Conservation (phyloP, 1,140 invertebrate genomes). For the Leptinotarsa defecta region DNA sequence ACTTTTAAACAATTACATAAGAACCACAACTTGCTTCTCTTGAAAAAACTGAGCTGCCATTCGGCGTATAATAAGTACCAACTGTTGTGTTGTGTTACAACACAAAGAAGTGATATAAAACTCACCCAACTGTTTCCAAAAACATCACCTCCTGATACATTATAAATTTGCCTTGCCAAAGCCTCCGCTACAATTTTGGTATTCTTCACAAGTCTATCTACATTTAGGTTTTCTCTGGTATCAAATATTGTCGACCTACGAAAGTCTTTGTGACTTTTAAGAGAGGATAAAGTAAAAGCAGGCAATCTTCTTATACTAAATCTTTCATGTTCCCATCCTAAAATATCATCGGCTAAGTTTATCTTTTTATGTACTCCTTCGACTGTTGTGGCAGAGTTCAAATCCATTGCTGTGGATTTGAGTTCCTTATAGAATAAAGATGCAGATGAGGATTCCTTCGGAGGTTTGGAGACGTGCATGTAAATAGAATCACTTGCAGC, state of each 20-base stretch:
- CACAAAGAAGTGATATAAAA: slow-evolving; percentile 10
- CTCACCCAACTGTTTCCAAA: slow-evolving; percentile 75
- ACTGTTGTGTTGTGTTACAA: too few relatives aligned
- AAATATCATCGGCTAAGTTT: slow-evolving; percentile 88
- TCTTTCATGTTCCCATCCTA: slow-evolving; percentile 95
- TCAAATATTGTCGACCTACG: slow-evolving; percentile 68
- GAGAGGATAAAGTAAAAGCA: slow-evolving; percentile 40
- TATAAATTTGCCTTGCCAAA: slow-evolving; percentile 84
- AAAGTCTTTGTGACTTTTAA: slow-evolving; percentile 68
- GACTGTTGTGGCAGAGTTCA: slow-evolving; percentile 63
- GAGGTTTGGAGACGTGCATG: slow-evolving; percentile 96
- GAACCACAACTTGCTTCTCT: too few relatives aligned
- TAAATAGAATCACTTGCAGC: slow-evolving; percentile 71
- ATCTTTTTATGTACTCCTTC: slow-evolving; percentile 95
- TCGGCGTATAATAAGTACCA: too few relatives aligned
- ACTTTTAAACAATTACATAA: too few relatives aligned
- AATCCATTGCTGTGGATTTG: slow-evolving; percentile 63
- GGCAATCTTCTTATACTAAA: slow-evolving; percentile 82
- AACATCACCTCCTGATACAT: slow-evolving; percentile 70
- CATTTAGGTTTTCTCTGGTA: slow-evolving; percentile 62
- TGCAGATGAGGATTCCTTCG: slow-evolving; percentile 81
- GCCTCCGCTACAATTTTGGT: slow-evolving; percentile 81
- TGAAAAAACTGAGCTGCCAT: too few relatives aligned
- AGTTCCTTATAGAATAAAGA: slow-evolving; percentile 73
- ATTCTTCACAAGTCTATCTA: slow-evolving; percentile 69